Percentiles rank a stretch among this genome's conserved stretches.
Conservation (phyloP, 2,113 vertebrate species). For the Riparia riparia region DNA sequence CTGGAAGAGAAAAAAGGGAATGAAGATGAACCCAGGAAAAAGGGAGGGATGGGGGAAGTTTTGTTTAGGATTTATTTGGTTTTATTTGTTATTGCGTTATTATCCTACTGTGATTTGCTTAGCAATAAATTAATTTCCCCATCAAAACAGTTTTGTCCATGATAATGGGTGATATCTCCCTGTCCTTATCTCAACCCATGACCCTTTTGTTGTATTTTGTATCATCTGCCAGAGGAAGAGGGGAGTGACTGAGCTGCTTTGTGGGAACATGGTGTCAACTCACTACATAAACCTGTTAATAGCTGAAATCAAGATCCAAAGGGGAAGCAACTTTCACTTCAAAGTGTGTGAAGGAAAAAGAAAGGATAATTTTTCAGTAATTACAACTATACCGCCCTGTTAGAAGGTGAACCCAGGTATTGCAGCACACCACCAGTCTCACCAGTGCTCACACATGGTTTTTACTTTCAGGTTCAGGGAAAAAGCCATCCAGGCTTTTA, state of each 20-base stretch:
- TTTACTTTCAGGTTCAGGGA: background rate
- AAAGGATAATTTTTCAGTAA: background rate
- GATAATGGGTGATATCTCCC: background rate
- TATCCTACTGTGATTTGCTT: background rate
- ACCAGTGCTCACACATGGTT: background rate
- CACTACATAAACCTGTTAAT: background rate
- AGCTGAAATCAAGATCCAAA: background rate
- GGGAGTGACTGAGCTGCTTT: background rate
- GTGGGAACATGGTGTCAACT: background rate
- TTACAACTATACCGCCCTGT: rapidly evolving
- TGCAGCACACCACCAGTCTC: background rate
- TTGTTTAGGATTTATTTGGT: background rate
- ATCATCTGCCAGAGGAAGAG: background rate
- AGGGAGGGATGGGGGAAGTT: rapidly evolving
- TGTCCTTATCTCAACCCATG: rapidly evolving
- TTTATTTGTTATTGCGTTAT: background rate
- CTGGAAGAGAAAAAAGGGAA: background rate
- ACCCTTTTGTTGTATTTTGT: background rate
- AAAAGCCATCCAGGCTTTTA: background rate
- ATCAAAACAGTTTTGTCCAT: background rate
- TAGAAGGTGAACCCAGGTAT: background rate
- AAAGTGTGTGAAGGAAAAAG: background rate
- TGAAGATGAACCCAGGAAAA: background rate
- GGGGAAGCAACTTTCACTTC: background rate
- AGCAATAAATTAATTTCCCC: background rate